Evolutionary conservation across 2,888 invertebrate genomes (phyloP).

Genomic region (Anagyrus pseudococci): DNA sequence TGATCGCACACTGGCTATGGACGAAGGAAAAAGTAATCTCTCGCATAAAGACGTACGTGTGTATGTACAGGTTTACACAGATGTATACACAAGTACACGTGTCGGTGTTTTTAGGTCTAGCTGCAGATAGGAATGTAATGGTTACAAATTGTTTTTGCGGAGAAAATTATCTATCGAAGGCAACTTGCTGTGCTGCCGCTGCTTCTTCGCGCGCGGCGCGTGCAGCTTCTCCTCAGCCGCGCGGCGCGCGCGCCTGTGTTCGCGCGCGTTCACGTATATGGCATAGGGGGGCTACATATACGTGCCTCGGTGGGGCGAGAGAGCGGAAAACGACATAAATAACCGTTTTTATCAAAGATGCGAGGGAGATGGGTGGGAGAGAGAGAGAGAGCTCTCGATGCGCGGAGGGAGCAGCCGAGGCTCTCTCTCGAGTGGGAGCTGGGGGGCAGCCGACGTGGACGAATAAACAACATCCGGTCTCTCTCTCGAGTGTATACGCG

Average conservation of each 20-base stretch:
- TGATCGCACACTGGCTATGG: too few relatives aligned
- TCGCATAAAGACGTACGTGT: too few relatives aligned
- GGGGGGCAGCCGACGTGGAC: too few relatives aligned
- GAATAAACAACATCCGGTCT: constrained; percentile 43
- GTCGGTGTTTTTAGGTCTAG: too few relatives aligned
- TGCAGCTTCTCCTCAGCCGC: background rate
- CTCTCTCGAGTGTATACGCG: constrained; percentile 18
- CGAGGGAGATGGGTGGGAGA: too few relatives aligned
- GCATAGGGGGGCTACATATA: too few relatives aligned
- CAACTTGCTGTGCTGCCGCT: background rate
- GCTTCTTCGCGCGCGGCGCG: constrained; percentile 4
- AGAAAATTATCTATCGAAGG: constrained; percentile 4
- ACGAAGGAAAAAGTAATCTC: too few relatives aligned
- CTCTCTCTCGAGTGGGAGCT: too few relatives aligned
- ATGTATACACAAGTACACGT: too few relatives aligned
- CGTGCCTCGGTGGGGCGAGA: too few relatives aligned
- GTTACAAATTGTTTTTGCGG: constrained; percentile 36
- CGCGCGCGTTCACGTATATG: background rate
- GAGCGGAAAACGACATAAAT: constrained; percentile 35
- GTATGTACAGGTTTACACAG: too few relatives aligned
- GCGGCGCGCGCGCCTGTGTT: background rate
- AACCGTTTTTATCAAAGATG: constrained; percentile 37
- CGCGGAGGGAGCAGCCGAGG: too few relatives aligned
- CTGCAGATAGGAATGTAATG: constrained; percentile 16
- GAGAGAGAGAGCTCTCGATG: constrained; percentile 13